Base-by-base conservation (phyloP, 30 jellyfish, hydroid and myxozoan genomes). In the Morbakka virulenta region DNA sequence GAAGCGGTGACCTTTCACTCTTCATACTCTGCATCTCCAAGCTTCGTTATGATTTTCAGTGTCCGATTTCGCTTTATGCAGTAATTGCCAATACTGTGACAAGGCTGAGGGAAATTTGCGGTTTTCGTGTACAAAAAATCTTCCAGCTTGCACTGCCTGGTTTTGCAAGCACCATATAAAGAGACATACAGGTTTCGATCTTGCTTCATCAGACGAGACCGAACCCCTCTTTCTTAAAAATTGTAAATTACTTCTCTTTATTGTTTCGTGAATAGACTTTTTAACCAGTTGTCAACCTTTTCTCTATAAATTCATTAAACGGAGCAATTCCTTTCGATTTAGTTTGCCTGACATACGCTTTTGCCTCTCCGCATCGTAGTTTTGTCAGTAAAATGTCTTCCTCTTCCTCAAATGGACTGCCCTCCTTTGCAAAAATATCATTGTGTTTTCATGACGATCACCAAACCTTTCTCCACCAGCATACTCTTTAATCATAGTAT, bases 371-470 rank as follows among this genome's bases (percentile, higher is more conserved):
- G 33, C 81, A 70, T 52, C 28, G 41, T 52, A 1, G 34, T 35
- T 48, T 63, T 68, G 3, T 34, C 65, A 82, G 31, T 14, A 82
- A 74, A 2, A 12, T 14, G 32, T 71, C 47, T 1, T 31, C 63
- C 21, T 20, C 74, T 30, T 82, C 94, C 17, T 64, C 75, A 63
- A 82, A 82, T 2, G 88, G 92, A 67, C 70, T 80, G 33, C 92
- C 88, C 34, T 32, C 67, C 47, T 51, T 28, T 30, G 33, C 79
- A 49, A 80, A 67, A 2, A 34, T 33, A 67, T 35, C 0, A 17
- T 34, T 0, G 84, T 62, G 28, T 65, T 28, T 28, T 66, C 85
- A 34, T 80, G 91, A 47, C 69, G 85, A 0, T n/a, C n/a, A n/a
- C n/a, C n/a, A n/a, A n/a, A n/a, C n/a, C 68, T 80, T 0, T 14